These are phyloP conservation scores for Ophion slaviceki DNA, from an alignment of 2,888 invertebrate species.

Conservation along the genomic window DNA sequence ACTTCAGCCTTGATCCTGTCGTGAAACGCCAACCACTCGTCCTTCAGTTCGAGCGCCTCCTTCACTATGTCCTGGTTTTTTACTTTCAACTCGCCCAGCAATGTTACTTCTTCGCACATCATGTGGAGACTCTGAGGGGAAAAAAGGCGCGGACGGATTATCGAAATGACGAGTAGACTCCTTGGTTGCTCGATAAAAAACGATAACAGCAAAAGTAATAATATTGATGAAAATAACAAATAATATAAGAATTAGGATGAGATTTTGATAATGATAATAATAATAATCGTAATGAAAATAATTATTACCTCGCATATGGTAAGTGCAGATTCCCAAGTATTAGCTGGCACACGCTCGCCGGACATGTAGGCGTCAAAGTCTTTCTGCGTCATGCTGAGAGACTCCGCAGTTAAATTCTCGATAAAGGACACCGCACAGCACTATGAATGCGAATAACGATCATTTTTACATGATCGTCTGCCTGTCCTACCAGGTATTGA, in stretches of 20 bases:
- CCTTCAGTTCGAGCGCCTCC: conserved; percentile 88
- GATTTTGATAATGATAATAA: not conserved
- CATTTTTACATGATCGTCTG: not conserved
- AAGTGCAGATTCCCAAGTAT: conserved; percentile 92
- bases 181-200: not conserved
- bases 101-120: conserved; percentile 91
- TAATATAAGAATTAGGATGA: not conserved
- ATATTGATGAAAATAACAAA: not conserved
- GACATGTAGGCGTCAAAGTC: conserved; percentile 98
- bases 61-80: conserved; percentile 87
- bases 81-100: conserved; percentile 88
- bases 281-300: conserved; percentile 3
- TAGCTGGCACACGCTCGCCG: conserved; percentile 94
- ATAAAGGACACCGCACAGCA: conserved; percentile 99
- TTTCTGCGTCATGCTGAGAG: conserved; percentile 94
- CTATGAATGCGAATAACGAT: conserved; percentile 83
- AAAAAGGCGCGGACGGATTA: not conserved
- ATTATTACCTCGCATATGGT: conserved; percentile 89
- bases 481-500: too few relatives aligned
- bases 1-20: conserved; percentile 91
- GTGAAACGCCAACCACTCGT: conserved; percentile 90
- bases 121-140: conserved; percentile 88
- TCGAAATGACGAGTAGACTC: not conserved
- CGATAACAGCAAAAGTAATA: not conserved
- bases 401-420: conserved; percentile 97